Conservation (phyloP, 1,140 invertebrate species). For the Drosophila fuyamai region DNA sequence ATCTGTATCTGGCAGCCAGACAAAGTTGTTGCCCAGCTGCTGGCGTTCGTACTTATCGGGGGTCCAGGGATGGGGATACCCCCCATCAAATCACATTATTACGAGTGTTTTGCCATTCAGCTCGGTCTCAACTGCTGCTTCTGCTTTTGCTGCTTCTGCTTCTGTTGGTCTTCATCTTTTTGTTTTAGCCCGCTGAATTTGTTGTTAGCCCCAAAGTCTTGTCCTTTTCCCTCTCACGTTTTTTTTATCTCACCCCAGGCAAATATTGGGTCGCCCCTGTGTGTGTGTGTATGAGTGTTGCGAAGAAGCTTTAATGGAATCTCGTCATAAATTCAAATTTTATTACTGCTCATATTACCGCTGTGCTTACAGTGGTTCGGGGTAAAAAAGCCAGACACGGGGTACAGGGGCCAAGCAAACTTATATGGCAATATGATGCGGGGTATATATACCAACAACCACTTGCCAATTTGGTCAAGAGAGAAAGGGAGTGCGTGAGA, state of each 20-base stretch:
- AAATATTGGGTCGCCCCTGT: conserved; percentile 66
- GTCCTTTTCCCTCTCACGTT: conserved; percentile 24
- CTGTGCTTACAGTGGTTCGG: conserved; percentile 47
- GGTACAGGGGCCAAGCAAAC: conserved; percentile 46
- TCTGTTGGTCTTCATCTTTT: conserved; percentile 39
- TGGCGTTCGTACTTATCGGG: conserved; percentile 13
- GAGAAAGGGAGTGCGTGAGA: conserved; percentile 8
- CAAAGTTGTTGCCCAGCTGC: conserved; percentile 75
- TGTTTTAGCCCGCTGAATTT: conserved; percentile 59
- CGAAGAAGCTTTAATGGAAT: conserved; percentile 84
- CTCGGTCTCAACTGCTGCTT: conserved; percentile 39
- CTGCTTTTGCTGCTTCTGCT: conserved; percentile 20
- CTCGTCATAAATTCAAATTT: conserved; percentile 84
- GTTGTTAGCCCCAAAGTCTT: conserved; percentile 41
- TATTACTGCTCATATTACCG: conserved; percentile 82
- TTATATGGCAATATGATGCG: conserved; percentile 58
- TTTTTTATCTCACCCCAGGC: conserved; percentile 63
- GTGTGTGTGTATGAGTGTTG: conserved; percentile 57
- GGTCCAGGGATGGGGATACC: conserved; percentile 1
- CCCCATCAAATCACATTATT: conserved; percentile 79
- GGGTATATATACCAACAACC: conserved; percentile 40
- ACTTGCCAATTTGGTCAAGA: conserved; percentile 33
- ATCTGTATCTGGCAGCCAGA: conserved; percentile 55
- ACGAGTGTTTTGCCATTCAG: conserved; percentile 65
- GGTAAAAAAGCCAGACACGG: conserved; percentile 18